Evolutionary conservation across 2,888 invertebrate species (phyloP).

Genomic region (Dendrolimus houi): DNA sequence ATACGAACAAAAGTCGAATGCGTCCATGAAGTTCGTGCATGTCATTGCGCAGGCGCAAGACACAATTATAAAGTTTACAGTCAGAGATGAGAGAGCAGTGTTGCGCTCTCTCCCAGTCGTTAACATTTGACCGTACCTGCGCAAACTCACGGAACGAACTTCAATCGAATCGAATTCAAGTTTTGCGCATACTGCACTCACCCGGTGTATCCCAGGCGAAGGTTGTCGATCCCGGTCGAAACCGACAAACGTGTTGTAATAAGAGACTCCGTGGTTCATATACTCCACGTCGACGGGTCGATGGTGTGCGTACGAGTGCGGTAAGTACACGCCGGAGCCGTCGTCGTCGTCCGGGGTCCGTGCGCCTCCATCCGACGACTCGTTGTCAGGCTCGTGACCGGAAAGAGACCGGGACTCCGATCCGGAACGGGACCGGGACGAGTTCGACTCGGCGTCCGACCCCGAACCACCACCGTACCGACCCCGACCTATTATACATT

Average conservation of each 20-base stretch:
- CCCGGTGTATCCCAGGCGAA: conserved; percentile 65
- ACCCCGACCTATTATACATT: conserved; percentile 76
- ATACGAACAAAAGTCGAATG: no score
- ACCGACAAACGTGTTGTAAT: conserved; percentile 78
- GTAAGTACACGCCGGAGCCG: conserved; percentile 78
- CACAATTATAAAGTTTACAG: no score
- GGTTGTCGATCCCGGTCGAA: conserved; percentile 70
- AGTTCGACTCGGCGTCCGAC: conserved; percentile 80
- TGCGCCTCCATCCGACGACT: conserved; percentile 85
- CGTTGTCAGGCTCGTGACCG: conserved; percentile 85
- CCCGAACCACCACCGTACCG: conserved; percentile 78
- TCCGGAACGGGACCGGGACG: conserved; percentile 79
- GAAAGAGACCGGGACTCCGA: conserved; percentile 83
- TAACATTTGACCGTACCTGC: no score
- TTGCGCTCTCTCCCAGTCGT: no score
- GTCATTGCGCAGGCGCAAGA: no score
- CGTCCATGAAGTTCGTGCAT: no score
- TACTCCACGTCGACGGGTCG: conserved; percentile 57
- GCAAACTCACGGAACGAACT: no score
- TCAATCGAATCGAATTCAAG: no score
- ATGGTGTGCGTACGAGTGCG: conserved; percentile 76
- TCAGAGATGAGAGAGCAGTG: no score
- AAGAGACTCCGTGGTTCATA: conserved; percentile 76
- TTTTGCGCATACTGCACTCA: conserved; percentile 24
- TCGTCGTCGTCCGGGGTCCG: conserved; percentile 81